A percentile compares a stretch with the other conserved stretches of the same genome.
These are phyloP conservation scores for Globodera rostochiensis DNA, from an alignment of 1,140 invertebrate species.

Conservation along the genomic window DNA sequence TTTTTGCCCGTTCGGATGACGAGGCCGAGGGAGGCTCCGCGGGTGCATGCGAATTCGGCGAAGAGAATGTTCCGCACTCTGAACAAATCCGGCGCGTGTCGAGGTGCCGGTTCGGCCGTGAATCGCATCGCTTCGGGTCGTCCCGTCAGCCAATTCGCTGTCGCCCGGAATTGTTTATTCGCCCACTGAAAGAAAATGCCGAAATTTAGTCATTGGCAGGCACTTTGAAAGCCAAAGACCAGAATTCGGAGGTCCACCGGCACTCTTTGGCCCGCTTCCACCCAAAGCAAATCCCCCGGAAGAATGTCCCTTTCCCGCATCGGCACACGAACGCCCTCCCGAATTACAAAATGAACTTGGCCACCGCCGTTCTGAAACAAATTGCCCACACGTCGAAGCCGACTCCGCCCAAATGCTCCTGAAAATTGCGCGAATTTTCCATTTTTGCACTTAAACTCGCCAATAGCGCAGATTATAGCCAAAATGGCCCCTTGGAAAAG, in stretches of 20 bases:
- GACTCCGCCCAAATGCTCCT: not conserved
- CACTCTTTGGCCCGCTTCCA: slow-evolving; percentile 19
- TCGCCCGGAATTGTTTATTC: not conserved
- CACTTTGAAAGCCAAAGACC: not conserved
- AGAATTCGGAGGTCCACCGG: slow-evolving; percentile 15
- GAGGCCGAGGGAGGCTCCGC: slow-evolving; percentile 41
- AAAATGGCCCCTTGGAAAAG: slow-evolving; percentile 44
- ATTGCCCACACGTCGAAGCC: not conserved
- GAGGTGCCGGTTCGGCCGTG: slow-evolving; percentile 24
- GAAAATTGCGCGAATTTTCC: not conserved
- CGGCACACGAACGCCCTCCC: slow-evolving; percentile 2
- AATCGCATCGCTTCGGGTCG: not conserved
- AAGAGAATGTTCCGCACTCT: slow-evolving; percentile 50
- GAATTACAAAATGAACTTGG: slow-evolving; percentile 15
- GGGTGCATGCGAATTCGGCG: slow-evolving; percentile 35
- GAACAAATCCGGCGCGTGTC: slow-evolving; percentile 38
- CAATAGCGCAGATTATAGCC: slow-evolving; percentile 35
- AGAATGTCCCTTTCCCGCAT: slow-evolving; percentile 9
- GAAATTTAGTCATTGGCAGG: not conserved
- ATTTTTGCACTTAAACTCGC: slow-evolving; percentile 43
- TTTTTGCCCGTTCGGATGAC: slow-evolving; percentile 52
- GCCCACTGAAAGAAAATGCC: slow-evolving; percentile 22
- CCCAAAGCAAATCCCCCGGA: slow-evolving; percentile 16
- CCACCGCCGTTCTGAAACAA: not conserved
- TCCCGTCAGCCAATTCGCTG: slow-evolving; percentile 1